phyloP scores from a whole-genome alignment of 2,113 vertebrate genomes.

The Bujurquina vittata region DNA sequence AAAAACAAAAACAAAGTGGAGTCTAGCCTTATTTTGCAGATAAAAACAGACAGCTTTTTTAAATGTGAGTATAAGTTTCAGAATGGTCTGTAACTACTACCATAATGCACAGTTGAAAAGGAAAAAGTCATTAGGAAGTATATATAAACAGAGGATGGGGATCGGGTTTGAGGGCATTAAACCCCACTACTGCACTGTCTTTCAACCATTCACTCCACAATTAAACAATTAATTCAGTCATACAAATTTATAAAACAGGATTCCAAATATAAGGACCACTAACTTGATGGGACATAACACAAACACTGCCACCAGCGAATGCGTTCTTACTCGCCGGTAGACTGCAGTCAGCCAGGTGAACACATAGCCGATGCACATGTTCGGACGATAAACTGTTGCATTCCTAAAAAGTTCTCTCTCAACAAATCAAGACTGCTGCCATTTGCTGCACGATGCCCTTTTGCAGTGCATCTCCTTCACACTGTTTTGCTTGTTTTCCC shows the following conservation, averaged over 20 bases:
- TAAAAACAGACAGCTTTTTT: neutral
- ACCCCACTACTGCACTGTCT: neutral
- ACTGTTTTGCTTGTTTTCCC: neutral
- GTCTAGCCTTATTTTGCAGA: neutral
- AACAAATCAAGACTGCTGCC: neutral
- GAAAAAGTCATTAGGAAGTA: slow-evolving; percentile 13
- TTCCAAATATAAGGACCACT: neutral
- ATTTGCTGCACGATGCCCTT: neutral
- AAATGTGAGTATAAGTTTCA: slow-evolving; percentile 4
- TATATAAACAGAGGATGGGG: neutral
- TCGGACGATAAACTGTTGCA: neutral
- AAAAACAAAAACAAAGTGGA: no score
- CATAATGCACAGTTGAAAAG: slow-evolving; percentile 20
- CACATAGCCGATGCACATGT: neutral
- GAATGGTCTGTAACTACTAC: neutral
- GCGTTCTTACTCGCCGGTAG: neutral
- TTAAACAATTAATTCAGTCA: neutral
- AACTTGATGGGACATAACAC: neutral
- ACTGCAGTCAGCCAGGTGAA: accelerated
- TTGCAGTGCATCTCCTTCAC: neutral
- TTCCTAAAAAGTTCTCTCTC: neutral
- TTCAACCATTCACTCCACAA: neutral
- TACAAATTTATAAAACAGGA: neutral
- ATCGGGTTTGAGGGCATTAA: neutral
- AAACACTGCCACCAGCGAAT: neutral